phyloP scores from a whole-genome alignment of 2,113 vertebrate genomes.

The Macrotus californicus region DNA sequence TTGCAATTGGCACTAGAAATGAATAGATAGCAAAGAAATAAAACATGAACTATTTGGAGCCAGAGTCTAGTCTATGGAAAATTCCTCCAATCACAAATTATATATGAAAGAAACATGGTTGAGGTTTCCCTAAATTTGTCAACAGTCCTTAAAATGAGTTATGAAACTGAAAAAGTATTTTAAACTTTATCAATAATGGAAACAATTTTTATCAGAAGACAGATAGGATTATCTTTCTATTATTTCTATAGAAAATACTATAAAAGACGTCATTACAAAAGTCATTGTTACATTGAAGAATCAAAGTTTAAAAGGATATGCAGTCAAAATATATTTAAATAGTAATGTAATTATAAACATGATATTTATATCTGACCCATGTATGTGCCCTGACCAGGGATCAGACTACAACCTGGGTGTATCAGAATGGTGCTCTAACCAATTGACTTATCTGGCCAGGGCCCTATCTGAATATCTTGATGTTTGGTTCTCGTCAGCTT shows the following conservation, averaged over 20 bases:
- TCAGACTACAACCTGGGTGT: no score
- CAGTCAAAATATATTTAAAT: background rate
- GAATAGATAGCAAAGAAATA: background rate
- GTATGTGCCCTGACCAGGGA: no score
- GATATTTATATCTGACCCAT: background rate
- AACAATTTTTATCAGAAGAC: background rate
- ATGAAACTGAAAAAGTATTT: background rate
- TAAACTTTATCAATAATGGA: background rate
- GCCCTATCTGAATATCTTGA: background rate
- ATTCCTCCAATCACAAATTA: background rate
- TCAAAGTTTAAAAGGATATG: background rate
- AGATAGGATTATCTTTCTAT: background rate
- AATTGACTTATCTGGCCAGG: no score
- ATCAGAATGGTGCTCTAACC: no score
- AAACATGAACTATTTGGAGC: background rate
- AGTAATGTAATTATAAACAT: background rate
- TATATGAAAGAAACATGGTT: background rate
- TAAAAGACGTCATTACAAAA: background rate
- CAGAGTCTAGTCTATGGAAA: background rate
- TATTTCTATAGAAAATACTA: background rate
- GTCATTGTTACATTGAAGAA: background rate
- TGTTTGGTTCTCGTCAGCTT: background rate
- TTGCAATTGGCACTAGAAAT: background rate
- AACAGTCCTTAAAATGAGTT: background rate
- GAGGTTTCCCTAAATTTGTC: background rate